Evolutionary conservation across 2,888 invertebrate genomes (phyloP), one percentile per base, ranked within the genome.

Genomic region (Auanema freiburgensis): DNA sequence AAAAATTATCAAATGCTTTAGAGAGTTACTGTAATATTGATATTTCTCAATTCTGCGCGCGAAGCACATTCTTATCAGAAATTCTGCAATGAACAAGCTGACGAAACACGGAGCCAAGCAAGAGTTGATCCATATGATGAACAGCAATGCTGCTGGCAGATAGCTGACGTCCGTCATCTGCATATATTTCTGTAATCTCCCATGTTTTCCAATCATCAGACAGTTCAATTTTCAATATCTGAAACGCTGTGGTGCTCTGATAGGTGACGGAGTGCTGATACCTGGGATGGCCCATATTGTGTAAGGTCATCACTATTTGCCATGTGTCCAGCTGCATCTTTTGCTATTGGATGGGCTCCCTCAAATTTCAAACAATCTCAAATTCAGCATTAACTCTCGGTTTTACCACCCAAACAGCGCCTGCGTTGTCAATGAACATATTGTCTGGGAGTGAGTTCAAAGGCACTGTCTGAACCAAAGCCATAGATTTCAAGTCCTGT

Each of bases 291-390:
- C 5, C 66, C 65, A 16, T 57, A 42, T 16, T 56, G 49, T 1
- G n/a, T 18, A 1, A 18, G 40, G 25, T 69, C 52, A 6, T 63
- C 52, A 23, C 43, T 46, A 25, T 67, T 55, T 0, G 41, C 60
- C 6, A 72, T 51, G n/a, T 69, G 67, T n/a, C 5, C 61, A 6
- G 50, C 21, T 4, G 59, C 66, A 10, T 67, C 58, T 33, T 69
- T 58, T 21, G 64, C 21, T 1, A 69, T 55, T 16, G 72, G 72
- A 57, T 72, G 72, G 25, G 69, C 67, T 6, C 69, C 72, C 72
- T 72, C 50, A 42, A 64, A 58, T 18, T 16, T 42, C 1, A 33
- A 50, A 33, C 14, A 41, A 25, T 52, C 52, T 25, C 11, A n/a
- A n/a, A n/a, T n/a, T n/a, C n/a, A n/a, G n/a, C 4, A 10, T 50